Evolutionary conservation across 2,888 invertebrate genomes (phyloP).

Genomic region (Anticlea derivata): DNA sequence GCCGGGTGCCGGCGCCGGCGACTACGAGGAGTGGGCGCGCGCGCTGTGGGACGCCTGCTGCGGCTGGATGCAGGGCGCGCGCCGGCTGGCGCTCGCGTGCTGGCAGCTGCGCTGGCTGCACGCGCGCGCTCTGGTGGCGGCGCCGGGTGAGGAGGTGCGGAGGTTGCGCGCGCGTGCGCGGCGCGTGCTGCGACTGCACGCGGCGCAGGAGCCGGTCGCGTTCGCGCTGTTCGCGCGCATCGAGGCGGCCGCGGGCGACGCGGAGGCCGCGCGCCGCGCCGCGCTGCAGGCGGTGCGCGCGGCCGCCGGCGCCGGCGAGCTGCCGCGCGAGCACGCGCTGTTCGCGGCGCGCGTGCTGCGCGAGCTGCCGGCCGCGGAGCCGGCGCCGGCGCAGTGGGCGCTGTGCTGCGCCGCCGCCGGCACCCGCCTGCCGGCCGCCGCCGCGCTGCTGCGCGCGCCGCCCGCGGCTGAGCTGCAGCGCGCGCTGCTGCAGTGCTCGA

Average conservation of each 20-base stretch:
- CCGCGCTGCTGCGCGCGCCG: constrained; percentile 36
- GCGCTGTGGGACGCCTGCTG: constrained; percentile 59
- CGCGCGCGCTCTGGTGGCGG: constrained; percentile 49
- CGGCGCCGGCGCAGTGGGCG: constrained; percentile 27
- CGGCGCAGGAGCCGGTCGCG: constrained; percentile 43
- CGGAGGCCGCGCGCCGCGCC: constrained; percentile 30
- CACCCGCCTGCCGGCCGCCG: constrained; percentile 25
- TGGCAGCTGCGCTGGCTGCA: constrained; percentile 70
- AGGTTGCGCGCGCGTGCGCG: constrained; percentile 43
- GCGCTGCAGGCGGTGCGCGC: constrained; percentile 42
- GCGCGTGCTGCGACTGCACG: constrained; percentile 39
- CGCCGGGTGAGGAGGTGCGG: constrained; percentile 39
- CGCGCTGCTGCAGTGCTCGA: constrained; percentile 46
- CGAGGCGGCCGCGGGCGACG: constrained; percentile 42
- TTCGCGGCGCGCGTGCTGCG: constrained; percentile 48
- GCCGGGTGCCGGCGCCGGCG: constrained; percentile 55
- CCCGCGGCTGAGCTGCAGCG: constrained; percentile 20
- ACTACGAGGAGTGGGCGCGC: constrained; percentile 48
- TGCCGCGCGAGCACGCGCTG: constrained; percentile 39
- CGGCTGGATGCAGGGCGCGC: constrained; percentile 39
- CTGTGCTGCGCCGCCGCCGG: constrained; percentile 37
- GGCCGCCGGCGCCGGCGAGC: constrained; percentile 31
- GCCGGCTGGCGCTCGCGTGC: constrained; percentile 56
- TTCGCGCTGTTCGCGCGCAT: constrained; percentile 60
- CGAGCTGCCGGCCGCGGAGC: constrained; percentile 36